Evolutionary conservation across 2,797 vertebrate genomes (phyloP), one percentile per base, ranked within the genome.

Genomic region (Chromis chromis): DNA sequence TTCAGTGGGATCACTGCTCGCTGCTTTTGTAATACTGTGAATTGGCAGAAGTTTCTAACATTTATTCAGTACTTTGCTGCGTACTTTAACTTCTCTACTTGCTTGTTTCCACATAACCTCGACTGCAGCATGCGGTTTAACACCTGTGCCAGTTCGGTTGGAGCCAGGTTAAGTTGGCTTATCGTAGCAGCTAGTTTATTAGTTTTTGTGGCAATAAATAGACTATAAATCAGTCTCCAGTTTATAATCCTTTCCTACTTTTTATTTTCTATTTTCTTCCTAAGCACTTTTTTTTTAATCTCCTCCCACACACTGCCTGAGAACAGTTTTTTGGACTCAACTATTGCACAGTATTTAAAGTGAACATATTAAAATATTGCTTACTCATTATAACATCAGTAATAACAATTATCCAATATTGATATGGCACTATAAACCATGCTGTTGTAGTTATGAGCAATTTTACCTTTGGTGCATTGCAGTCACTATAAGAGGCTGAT

Each of bases 11-110:
- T 17, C 40, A 4, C 52, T 67, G 3, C 44, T 50, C 17, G 5
- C 9, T 54, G 3, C 0, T 19, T 52, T 65, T 13, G 11, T 21
- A 54, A 0, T 24, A 3, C 22, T 62, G 0, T 1, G n/a, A 22
- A 48, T 33, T 8, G n/a, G n/a, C 0, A 33, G 33, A 63, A 49
- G 24, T 42, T 60, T 42, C 4, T 57, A 22, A 13, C 33, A 16
- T 21, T 27, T 12, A 33, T 24, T 19, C 2, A 1, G 49, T n/a
- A 28, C 19, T 11, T 9, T 0, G 6, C 24, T 14, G 0, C 53
- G 6, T 0, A 19, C 33, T 58, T 17, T 42, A 50, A 36, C 48
- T 61, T 53, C 42, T 53, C 60, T 60, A 16, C n/a, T 75, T 65
- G 7, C 4, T 49, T 67, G 25, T 39, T 74, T 65, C 44, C 16